These are phyloP conservation scores for Heliconius hortense DNA, from an alignment of 2,888 invertebrate genomes.

Conservation along the genomic window DNA sequence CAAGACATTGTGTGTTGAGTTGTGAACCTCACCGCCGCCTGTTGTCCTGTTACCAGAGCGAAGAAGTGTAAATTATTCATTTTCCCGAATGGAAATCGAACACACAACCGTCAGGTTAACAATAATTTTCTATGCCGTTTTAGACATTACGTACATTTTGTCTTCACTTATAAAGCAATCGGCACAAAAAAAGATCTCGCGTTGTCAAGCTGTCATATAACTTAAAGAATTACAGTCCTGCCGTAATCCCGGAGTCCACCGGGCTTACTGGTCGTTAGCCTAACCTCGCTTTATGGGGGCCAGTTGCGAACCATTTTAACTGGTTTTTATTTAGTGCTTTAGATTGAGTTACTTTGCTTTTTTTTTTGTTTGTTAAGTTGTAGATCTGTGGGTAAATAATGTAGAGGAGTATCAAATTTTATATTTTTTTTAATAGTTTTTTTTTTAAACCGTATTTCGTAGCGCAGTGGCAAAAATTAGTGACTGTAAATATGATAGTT, in stretches of 20 bases:
- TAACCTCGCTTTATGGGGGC: constrained; percentile 22
- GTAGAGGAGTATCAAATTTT: background rate
- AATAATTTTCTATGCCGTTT: no score
- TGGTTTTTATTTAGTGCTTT: constrained; percentile 1
- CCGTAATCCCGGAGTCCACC: constrained; percentile 16
- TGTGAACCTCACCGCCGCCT: no score
- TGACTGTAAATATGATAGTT: no score
- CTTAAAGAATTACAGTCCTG: constrained; percentile 13
- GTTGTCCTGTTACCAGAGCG: no score
- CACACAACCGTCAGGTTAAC: no score
- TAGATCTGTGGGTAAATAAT: background rate
- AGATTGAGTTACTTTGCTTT: background rate
- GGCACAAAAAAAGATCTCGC: background rate
- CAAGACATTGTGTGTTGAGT: no score
- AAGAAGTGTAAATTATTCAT: no score
- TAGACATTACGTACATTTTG: no score
- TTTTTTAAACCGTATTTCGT: no score
- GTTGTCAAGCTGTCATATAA: constrained; percentile 19
- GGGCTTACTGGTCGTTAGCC: constrained; percentile 21
- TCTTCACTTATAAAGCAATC: background rate
- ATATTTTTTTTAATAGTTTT: background rate
- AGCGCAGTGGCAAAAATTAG: no score
- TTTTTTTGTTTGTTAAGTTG: background rate
- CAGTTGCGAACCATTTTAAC: constrained; percentile 6
- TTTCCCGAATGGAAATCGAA: no score